Base-by-base conservation (phyloP, 2,888 invertebrate species). In the Hedychridium roseum region DNA sequence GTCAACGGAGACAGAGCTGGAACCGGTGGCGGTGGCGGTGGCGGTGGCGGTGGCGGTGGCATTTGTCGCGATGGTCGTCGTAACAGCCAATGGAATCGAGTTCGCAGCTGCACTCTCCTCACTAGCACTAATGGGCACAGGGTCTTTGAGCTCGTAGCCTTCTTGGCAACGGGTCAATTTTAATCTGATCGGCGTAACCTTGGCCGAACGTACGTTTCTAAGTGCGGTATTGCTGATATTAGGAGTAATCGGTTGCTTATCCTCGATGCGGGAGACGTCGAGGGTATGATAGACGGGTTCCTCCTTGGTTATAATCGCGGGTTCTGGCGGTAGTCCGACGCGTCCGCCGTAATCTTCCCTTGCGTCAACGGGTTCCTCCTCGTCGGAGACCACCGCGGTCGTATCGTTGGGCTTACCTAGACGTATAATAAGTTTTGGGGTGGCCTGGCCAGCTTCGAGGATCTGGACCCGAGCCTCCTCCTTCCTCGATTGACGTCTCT, bases 161-260 rank as follows among this genome's bases (percentile, higher is more conserved):
- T 90, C 89, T 53, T 90, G 87, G 68, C 88, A 90, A 57, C 92
- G 86, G 38, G 92, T 86, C 60, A 94, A 78, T 84, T 94, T 94
- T 81, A 94, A 85, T 60, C 91, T 86, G 60, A 94, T 90, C 9
- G 92, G 92, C 23, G 89, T 88, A 64, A 88, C 85, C 81, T 88
- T 87, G 46, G 84, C 85, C 54, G 86, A 83, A 68, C 86, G 84
- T 58, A 86, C 82, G 71, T 85, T 84, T 45, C 84, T 83, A 70
- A 84, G 70, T 15, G 77, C 73, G 61, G 65, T 82, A 73, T 68
- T 81, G 71, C 67, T 59, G 20, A 64, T 54, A 45, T 66, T 62
- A 12, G 40, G 79, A 57, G 47, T 79, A 64, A 60, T 81, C 78
- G 47, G 81, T 69, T 74, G 79, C 74, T 59, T 80, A 75, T 64